A percentile compares a stretch with the other conserved stretches of the same genome.
Conservation (phyloP, 2,113 vertebrate species). For the Catharus minimus region DNA sequence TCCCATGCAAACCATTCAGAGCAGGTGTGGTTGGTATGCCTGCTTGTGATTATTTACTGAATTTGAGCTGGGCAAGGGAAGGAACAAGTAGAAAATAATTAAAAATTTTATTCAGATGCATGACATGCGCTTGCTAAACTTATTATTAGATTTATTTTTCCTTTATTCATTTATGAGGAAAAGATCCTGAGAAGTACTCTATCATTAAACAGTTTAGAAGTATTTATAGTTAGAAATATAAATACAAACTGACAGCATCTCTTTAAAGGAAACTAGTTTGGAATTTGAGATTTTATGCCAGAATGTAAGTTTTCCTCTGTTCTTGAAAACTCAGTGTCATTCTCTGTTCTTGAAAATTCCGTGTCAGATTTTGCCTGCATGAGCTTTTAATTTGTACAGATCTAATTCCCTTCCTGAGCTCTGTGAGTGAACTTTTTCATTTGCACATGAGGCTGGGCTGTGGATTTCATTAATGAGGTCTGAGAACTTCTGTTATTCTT, state of each 20-base stretch:
- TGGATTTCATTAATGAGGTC: neutral
- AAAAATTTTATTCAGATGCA: neutral
- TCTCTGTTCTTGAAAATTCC: neutral
- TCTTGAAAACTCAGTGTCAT: neutral
- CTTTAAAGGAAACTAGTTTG: neutral
- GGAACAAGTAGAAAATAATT: neutral
- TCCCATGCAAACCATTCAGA: fast-evolving
- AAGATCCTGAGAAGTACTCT: neutral
- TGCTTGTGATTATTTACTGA: neutral
- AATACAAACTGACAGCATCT: neutral
- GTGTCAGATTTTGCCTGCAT: neutral
- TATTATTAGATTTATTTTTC: neutral
- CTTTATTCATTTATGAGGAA: neutral
- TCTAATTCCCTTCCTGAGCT: neutral
- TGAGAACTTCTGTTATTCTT: conserved; percentile 13
- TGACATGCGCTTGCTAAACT: neutral
- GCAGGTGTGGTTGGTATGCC: fast-evolving
- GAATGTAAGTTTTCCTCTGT: neutral
- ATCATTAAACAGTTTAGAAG: neutral
- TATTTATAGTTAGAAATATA: neutral
- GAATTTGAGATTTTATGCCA: neutral
- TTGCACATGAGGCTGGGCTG: neutral
- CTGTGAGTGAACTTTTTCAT: neutral
- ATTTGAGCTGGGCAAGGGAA: neutral
- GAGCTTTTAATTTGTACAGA: neutral